Conservation (phyloP, 2,113 vertebrate genomes). For the Cebus imitator region DNA sequence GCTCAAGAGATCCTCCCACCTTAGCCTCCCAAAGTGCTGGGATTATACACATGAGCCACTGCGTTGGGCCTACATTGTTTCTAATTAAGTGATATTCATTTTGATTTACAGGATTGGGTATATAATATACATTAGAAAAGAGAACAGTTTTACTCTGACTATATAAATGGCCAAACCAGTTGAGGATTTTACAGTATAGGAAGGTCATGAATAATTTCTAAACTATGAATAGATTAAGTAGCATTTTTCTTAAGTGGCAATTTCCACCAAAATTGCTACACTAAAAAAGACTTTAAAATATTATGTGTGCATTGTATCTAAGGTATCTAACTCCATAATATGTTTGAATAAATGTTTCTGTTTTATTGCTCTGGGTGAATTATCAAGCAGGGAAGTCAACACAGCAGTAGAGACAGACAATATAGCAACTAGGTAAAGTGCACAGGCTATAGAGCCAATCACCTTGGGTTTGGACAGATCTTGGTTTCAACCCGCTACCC, state of each 20-base stretch:
- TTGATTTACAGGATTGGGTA: background rate
- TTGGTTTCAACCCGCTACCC: background rate
- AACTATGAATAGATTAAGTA: background rate
- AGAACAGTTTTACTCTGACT: background rate
- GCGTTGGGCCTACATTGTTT: background rate
- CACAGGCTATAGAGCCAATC: rapidly evolving
- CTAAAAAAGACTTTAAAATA: background rate
- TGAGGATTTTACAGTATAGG: background rate
- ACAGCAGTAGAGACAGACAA: background rate
- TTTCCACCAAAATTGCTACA: background rate
- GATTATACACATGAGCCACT: too few species aligned
- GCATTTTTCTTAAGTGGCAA: slow-evolving; percentile 19
- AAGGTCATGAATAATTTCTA: slow-evolving; percentile 4
- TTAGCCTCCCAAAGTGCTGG: too few species aligned
- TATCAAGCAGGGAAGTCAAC: slow-evolving; percentile 2
- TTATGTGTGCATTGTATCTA: background rate
- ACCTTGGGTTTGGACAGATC: background rate
- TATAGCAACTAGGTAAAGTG: background rate
- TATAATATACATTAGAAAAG: background rate
- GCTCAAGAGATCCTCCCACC: too few species aligned
- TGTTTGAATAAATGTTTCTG: background rate
- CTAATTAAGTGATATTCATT: background rate
- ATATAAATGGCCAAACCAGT: background rate
- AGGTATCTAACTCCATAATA: background rate
- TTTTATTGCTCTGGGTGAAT: background rate